These are phyloP conservation scores for Phrynocephalus guinanensis DNA, from an alignment of 2,797 vertebrate genomes.

Conservation along the genomic window DNA sequence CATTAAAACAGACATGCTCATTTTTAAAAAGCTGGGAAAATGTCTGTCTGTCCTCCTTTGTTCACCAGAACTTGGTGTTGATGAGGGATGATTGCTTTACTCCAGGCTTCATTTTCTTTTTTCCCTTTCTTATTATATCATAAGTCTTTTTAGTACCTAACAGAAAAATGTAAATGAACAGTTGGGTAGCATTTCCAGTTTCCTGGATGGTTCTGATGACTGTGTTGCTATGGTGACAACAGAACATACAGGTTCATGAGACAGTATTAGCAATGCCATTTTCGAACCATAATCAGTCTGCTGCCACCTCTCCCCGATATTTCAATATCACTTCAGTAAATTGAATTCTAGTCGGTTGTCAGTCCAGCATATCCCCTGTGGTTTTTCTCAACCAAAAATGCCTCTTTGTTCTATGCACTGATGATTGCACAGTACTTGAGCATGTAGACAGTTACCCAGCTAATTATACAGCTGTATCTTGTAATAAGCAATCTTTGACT, in stretches of 20 bases:
- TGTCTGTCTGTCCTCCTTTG: background rate
- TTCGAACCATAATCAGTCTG: slow-evolving; percentile 77
- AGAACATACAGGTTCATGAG: slow-evolving; percentile 71
- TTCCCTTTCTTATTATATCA: slow-evolving; percentile 60
- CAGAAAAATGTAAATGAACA: slow-evolving; percentile 75
- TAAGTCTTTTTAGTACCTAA: slow-evolving; percentile 62
- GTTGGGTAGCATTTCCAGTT: slow-evolving; percentile 54
- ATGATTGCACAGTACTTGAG: slow-evolving; percentile 73
- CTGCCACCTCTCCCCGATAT: slow-evolving; percentile 68
- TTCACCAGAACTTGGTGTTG: slow-evolving; percentile 46
- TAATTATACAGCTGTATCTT: slow-evolving; percentile 67
- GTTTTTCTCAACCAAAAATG: slow-evolving; percentile 73
- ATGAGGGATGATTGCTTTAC: slow-evolving; percentile 41
- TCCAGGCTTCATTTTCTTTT: slow-evolving; percentile 54
- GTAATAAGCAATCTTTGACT: slow-evolving; percentile 60
- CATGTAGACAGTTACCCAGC: slow-evolving; percentile 70
- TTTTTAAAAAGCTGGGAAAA: background rate
- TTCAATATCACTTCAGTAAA: slow-evolving; percentile 78
- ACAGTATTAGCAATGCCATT: slow-evolving; percentile 74
- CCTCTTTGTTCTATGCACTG: slow-evolving; percentile 74
- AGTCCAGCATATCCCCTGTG: slow-evolving; percentile 73
- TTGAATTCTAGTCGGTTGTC: slow-evolving; percentile 79
- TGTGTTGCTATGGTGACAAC: slow-evolving; percentile 76
- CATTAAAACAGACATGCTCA: background rate
- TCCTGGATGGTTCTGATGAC: slow-evolving; percentile 69